These are phyloP conservation scores for Hemibagrus wyckioides DNA, from an alignment of 2,113 vertebrate genomes.

Conservation along the genomic window DNA sequence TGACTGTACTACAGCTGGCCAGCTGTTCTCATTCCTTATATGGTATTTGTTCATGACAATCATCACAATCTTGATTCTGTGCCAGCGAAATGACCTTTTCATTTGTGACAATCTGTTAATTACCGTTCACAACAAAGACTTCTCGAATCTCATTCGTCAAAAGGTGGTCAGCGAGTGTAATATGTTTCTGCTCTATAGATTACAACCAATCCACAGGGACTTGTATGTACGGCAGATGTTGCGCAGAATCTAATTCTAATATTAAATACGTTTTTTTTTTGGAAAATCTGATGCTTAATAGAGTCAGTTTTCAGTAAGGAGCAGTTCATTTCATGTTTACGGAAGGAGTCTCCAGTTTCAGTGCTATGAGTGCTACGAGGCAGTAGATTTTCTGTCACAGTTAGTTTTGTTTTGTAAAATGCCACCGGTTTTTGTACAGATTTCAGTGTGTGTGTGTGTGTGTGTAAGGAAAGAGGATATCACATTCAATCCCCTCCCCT, in stretches of 20 bases:
- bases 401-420: too few species aligned
- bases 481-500: background rate
- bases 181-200: background rate
- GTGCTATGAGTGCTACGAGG: background rate
- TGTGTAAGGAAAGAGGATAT: slow-evolving; percentile 4
- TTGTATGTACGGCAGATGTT: background rate
- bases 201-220: background rate
- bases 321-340: background rate
- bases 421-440: too few species aligned
- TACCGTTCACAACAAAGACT: background rate
- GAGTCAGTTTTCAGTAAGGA: background rate
- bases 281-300: background rate
- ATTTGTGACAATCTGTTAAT: background rate
- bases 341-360: background rate
- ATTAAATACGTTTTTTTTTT: background rate
- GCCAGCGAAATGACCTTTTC: background rate
- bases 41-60: background rate
- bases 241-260: background rate
- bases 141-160: background rate
- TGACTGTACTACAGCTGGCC: background rate
- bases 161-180: background rate
- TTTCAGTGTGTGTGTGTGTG: background rate
- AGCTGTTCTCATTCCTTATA: background rate
- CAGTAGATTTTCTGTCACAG: background rate
- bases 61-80: background rate